These are phyloP conservation scores for Vespertilio murinus DNA, from an alignment of 2,797 vertebrate species.

Conservation along the genomic window DNA sequence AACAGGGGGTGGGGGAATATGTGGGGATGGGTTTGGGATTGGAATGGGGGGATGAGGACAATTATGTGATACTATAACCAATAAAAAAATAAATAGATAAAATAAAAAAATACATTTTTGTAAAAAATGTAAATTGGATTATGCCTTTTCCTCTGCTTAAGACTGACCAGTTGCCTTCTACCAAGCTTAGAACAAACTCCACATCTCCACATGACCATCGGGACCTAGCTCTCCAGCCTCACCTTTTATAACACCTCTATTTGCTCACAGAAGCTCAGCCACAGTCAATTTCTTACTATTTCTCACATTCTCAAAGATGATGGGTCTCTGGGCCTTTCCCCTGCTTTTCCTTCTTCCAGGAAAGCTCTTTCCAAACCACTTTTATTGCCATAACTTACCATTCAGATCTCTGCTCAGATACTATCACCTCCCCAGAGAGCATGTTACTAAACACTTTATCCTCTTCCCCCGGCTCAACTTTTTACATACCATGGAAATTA, in stretches of 20 bases:
- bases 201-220: neutral
- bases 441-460: neutral
- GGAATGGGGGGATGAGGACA: too few relatives aligned
- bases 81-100: too few relatives aligned
- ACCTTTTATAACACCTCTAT: neutral
- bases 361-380: neutral
- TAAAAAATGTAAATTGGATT: neutral
- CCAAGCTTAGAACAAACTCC: neutral
- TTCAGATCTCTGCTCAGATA: neutral
- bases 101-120: too few relatives aligned
- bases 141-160: neutral
- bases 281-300: neutral
- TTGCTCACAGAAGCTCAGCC: too few relatives aligned
- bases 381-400: neutral
- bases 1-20: too few relatives aligned
- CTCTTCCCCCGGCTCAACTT: neutral
- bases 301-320: neutral
- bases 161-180: neutral
- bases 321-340: neutral
- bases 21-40: too few relatives aligned
- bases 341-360: neutral
- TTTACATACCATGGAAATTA: neutral
- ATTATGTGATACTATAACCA: too few relatives aligned
- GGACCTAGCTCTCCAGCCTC: neutral
- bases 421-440: neutral